A percentile compares a stretch with the other conserved stretches of the same genome.
These are phyloP conservation scores for Archaeoteleia sp. DNA, from an alignment of 2,888 invertebrate species.

Conservation along the genomic window DNA sequence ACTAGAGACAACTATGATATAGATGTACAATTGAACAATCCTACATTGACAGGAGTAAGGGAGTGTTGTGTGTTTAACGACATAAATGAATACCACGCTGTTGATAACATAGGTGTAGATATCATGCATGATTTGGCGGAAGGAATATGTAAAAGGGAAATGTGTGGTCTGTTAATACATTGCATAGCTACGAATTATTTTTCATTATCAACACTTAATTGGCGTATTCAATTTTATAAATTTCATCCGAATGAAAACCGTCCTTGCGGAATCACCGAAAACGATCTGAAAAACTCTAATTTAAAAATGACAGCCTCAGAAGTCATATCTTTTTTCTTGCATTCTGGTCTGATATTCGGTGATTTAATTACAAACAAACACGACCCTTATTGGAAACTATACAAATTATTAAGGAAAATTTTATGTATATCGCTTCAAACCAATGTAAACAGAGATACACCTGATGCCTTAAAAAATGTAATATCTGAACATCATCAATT, in stretches of 20 bases:
- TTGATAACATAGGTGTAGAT: slow-evolving; percentile 13
- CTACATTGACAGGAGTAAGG: slow-evolving; percentile 14
- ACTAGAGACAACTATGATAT: slow-evolving; percentile 8
- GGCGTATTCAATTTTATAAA: background rate
- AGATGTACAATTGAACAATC: slow-evolving; percentile 1
- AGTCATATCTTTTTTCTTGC: background rate
- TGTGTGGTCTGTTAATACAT: too few relatives aligned
- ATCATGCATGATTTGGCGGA: background rate
- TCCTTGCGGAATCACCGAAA: background rate
- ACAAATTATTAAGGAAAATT: background rate
- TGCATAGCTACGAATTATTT: background rate
- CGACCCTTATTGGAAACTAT: background rate
- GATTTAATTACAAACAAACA: background rate
- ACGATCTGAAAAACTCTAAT: background rate
- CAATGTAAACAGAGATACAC: background rate
- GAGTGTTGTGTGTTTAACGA: slow-evolving; percentile 7
- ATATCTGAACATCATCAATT: too few relatives aligned
- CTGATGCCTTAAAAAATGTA: too few relatives aligned
- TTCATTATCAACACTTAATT: background rate
- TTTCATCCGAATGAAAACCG: background rate
- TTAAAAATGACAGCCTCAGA: background rate
- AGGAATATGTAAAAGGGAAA: too few relatives aligned
- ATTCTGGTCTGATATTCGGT: background rate
- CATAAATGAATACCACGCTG: slow-evolving; percentile 2
- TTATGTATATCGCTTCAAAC: background rate